Conservation (phyloP, 2,888 invertebrate genomes). For the Blera fallax region DNA sequence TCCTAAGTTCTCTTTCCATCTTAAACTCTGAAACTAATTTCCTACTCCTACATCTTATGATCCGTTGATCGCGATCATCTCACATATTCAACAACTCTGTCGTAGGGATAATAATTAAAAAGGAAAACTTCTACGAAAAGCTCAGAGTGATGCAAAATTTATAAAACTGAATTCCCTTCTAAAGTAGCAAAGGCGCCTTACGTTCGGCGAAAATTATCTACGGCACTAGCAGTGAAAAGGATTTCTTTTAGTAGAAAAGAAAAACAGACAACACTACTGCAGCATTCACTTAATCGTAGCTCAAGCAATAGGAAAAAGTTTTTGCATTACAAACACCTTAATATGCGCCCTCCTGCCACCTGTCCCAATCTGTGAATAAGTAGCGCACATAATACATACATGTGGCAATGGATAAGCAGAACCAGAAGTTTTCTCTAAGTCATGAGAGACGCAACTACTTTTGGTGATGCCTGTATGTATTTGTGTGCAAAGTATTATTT, state of each 20-base stretch:
- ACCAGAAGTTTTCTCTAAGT: conserved; percentile 27
- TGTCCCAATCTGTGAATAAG: neutral
- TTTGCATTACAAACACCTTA: conserved; percentile 66
- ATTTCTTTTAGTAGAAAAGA: neutral
- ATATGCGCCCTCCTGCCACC: conserved; percentile 22
- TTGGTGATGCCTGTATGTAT: conserved; percentile 2
- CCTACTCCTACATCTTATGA: neutral
- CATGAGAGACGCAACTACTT: conserved; percentile 9
- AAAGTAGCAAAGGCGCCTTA: conserved; percentile 15
- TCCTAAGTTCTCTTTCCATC: neutral
- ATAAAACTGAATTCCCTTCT: neutral
- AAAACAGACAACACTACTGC: neutral
- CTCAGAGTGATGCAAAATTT: neutral
- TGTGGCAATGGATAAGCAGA: neutral
- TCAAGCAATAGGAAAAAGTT: conserved; percentile 62
- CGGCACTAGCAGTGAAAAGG: conserved; percentile 2
- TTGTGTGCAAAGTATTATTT: conserved; percentile 21
- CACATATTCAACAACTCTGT: neutral
- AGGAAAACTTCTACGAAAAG: neutral
- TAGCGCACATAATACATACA: neutral
- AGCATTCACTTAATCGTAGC: conserved; percentile 53
- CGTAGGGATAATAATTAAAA: conserved; percentile 19
- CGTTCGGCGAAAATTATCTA: conserved; percentile 14
- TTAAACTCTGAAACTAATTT: neutral
- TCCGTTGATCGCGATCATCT: conserved; percentile 6